A percentile compares a stretch with the other conserved stretches of the same genome.
Evolutionary conservation across 2,888 invertebrate species (phyloP).

Genomic region (Prosapia bicincta): DNA sequence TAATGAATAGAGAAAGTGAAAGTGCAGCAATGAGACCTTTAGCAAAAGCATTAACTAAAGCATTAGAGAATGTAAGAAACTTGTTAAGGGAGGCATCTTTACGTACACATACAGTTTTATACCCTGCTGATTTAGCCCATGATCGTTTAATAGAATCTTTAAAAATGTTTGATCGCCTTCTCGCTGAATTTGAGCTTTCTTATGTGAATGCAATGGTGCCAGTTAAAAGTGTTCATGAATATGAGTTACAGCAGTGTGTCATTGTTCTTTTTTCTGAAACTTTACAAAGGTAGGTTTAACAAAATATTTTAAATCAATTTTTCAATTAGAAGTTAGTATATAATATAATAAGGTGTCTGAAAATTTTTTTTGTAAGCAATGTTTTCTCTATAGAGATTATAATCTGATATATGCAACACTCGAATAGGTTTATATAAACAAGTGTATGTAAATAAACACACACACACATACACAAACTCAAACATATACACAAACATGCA

Average conservation of each 20-base stretch:
- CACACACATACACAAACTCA: no score
- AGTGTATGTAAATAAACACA: no score
- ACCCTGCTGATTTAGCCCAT: slow-evolving; percentile 41
- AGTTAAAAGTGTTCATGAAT: slow-evolving; percentile 93
- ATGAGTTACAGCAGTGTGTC: slow-evolving; percentile 94
- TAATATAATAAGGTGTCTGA: no score
- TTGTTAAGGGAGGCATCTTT: slow-evolving; percentile 85
- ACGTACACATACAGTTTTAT: slow-evolving; percentile 46
- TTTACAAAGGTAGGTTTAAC: slow-evolving; percentile 56
- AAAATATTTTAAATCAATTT: no score
- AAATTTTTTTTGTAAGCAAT: no score
- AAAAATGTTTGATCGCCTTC: slow-evolving; percentile 88
- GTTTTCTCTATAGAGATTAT: no score
- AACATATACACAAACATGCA: no score
- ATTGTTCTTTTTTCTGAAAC: slow-evolving; percentile 97
- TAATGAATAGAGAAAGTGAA: slow-evolving; percentile 95
- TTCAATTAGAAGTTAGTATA: no score
- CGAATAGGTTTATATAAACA: no score
- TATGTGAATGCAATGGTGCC: slow-evolving; percentile 99
- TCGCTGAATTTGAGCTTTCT: slow-evolving; percentile 96
- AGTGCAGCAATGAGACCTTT: slow-evolving; percentile 95
- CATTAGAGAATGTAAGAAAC: slow-evolving; percentile 88
- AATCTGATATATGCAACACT: no score
- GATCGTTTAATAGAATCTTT: slow-evolving; percentile 41
- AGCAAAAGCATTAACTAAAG: slow-evolving; percentile 94